Base-by-base conservation (phyloP, 2,888 invertebrate species). In the Hydrotaea cyrtoneurina region DNA sequence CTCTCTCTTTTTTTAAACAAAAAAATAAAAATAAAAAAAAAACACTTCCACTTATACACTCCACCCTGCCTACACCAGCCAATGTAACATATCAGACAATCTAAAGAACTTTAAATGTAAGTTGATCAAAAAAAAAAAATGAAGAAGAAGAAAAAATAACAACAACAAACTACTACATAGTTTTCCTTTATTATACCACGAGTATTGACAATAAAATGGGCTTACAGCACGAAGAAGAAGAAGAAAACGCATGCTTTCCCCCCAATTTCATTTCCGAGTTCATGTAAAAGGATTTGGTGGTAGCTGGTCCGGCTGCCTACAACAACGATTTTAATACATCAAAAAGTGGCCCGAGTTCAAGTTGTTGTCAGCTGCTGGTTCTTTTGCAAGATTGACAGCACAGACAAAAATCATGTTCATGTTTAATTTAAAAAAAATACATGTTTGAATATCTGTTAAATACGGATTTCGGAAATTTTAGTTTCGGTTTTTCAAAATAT, bases 201-300 rank as follows among this genome's bases (percentile, higher is more conserved):
- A 84, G 82, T 82, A 80, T 82, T 84, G 82, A 78, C 82, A 84
- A 84, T 86, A 84, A 86, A 86, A 80, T 76, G 75, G 78, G 46
- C 83, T 75, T 80, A 80, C 53, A 17, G 71, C 62, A 74, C 81
- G 50, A 62, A 78, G 55, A 72, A 57, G n/a, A 21, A 39, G 39
- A 39, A 39, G 36, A 8, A 64, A 66, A 46, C 46, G 11, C 15
- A 43, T 73, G 39, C 3, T 73, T 64, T 72, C 64, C 1, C 23
- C 26, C 59, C n/a, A n/a, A 76, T 46, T 76, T 11, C 17, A 62
- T 31, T 43, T 72, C 19, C 59, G 17, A 71, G 50, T 72, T 72
- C 15, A 36, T 53, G n/a, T 19, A 62, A 72, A 43, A 77, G 59
- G 36, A 39, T 71, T 72, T 31, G 31, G 19, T 57, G 3, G 1